Evolutionary conservation across 2,888 invertebrate genomes (phyloP), one percentile per base, ranked within the genome.

Genomic region (Pedicia rivosa): DNA sequence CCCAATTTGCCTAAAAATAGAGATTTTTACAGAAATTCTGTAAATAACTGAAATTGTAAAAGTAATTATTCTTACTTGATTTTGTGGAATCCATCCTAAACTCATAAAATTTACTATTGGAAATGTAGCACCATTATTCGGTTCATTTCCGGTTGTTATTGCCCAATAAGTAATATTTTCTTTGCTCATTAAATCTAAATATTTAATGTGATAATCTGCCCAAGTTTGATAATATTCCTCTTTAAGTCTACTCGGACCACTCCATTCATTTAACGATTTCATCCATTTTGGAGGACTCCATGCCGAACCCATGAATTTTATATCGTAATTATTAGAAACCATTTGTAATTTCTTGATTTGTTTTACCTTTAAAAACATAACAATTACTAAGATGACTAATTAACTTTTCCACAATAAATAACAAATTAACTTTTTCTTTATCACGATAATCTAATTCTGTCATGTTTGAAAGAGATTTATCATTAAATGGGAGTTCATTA

Each of bases 61-160:
- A n/a, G n/a, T n/a, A n/a, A n/a, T n/a, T n/a, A n/a, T n/a, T 25
- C 4, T 13, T 51, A 67, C 72, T 55, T 71, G 55, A 37, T 68
- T 61, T n/a, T 52, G 46, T 0, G 83, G 70, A 3, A 68, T 68
- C 78, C 83, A 87, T 13, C 78, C 83, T 58, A 90, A 62, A 7
- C 76, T 70, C 56, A 84, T 84, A 52, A 86, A 81, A 7, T 57
- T 53, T 37, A 57, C 52, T 2, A 56, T 57, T 40, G 66, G 48
- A 0, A 70, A 69, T 1, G 72, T 39, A 3, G 72, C 60, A 8
- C 75, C 75, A 50, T 78, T 75, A 5, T 70, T 50, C 0, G 92
- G 91, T 54, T 92, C 91, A 54, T 92, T 92, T 19, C 87, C 84
- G 0, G 83, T 79, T 1, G 90, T 82, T 20, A 91, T 61, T 0